Conservation (phyloP, 2,888 invertebrate species). For the Sphinx pinastri region DNA sequence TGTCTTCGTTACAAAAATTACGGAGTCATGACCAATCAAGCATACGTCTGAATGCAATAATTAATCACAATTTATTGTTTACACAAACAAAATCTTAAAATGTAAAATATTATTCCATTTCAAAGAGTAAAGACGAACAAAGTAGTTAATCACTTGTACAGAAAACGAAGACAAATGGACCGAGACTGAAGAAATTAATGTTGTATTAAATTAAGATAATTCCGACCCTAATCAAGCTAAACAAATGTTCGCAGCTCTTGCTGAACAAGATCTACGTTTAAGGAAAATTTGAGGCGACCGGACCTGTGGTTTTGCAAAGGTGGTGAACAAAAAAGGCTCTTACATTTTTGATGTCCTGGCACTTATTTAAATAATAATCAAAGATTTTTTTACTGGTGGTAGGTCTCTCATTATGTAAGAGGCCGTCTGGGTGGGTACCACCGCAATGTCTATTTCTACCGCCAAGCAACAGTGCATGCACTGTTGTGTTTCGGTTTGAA, state of each 20-base stretch:
- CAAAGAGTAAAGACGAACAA: conserved; percentile 11
- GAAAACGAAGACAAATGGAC: conserved; percentile 20
- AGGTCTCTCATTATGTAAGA: no score
- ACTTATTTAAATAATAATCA: not conserved
- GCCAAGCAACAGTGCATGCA: no score
- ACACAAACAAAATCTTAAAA: conserved; percentile 19
- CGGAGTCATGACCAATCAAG: not conserved
- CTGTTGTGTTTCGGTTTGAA: no score
- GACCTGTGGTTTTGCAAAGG: not conserved
- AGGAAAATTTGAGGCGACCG: not conserved
- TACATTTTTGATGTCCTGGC: not conserved
- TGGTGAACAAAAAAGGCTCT: not conserved
- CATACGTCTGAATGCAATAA: conserved; percentile 1
- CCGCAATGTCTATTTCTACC: no score
- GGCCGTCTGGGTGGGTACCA: no score
- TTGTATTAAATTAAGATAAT: conserved; percentile 22
- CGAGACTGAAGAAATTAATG: conserved; percentile 4
- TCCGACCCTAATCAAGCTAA: conserved; percentile 18
- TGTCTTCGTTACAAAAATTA: conserved; percentile 2
- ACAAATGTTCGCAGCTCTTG: not conserved
- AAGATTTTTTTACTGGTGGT: no score
- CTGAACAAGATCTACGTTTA: not conserved
- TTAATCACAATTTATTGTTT: conserved; percentile 24
- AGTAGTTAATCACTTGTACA: conserved; percentile 15
- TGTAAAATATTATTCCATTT: conserved; percentile 12